A percentile compares a stretch with the other conserved stretches of the same genome.
These are phyloP conservation scores for Erythrolamprus reginae DNA, from an alignment of 2,113 vertebrate genomes.

Conservation along the genomic window DNA sequence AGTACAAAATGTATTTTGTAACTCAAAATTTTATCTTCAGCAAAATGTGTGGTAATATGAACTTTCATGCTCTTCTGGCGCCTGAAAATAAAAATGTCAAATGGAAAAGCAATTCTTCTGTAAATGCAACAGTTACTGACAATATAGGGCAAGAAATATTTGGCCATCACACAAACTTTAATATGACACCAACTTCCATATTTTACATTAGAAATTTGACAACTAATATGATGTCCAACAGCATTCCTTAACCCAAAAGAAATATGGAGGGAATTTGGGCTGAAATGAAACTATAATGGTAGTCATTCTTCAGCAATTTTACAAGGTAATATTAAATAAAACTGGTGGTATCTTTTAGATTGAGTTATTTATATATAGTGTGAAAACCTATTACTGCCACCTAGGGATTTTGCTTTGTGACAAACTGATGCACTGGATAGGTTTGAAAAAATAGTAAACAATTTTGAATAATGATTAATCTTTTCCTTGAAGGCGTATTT, in stretches of 20 bases:
- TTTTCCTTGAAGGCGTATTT: neutral
- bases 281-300: neutral
- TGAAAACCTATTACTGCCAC: neutral
- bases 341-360: constrained; percentile 10
- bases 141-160: neutral
- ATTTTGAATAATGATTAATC: neutral
- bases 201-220: neutral
- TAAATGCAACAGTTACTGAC: constrained; percentile 26
- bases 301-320: neutral
- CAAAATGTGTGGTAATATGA: constrained; percentile 48
- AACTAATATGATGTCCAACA: neutral
- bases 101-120: constrained; percentile 39
- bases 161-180: neutral
- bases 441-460: neutral
- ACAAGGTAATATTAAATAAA: neutral
- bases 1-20: constrained; percentile 42
- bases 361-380: neutral
- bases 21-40: constrained; percentile 49
- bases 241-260: neutral
- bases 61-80: constrained; percentile 44
- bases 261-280: constrained; percentile 17
- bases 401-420: neutral
- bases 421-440: neutral
- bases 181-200: fast-evolving
- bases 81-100: constrained; percentile 52